Evolutionary conservation across 2,113 vertebrate genomes (phyloP), one percentile per base, ranked within the genome.

Genomic region (Thalassoma bifasciatum): DNA sequence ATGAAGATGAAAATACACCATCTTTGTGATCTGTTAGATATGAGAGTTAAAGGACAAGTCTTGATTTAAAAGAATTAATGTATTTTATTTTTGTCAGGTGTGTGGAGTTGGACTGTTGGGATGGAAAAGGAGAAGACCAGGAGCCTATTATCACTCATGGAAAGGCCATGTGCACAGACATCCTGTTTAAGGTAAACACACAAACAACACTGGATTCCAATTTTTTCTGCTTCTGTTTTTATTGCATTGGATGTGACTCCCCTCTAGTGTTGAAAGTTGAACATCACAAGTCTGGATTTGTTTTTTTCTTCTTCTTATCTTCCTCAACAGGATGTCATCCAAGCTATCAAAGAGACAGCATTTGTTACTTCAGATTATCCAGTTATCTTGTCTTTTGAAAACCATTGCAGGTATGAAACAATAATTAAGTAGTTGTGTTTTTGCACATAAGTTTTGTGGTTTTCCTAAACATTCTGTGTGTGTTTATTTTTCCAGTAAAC

Each of bases 141-240:
- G 98, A 99, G 53, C 98, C 98, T 0, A 99, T 99, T 87, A 99
- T 99, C 85, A 99, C 98, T 0, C 98, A 99, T 1, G 98, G 98
- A 21, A 99, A 99, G 89, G 98, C 98, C 49, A 99, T 99, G 98
- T 99, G 98, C 85, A 99, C 98, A n/a, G 98, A 99, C 75, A 99
- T 99, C 80, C 95, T 99, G 65, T 99, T 99, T 87, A 99, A 99
- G 95, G 98, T 98, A 81, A 89, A 19, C 66, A 23, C 44, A 42
- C 53, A 61, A 30, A 44, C 26, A 40, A 58, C 12, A 47, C 9
- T 44, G 22, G 1, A 7, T 17, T n/a, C 5, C 8, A 11, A 6
- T 30, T 2, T 4, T 46, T 1, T 30, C 9, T 53, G 1, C 10
- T 30, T 40, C 65, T 56, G 47, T 2, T 52, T 34, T 46, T 21